phyloP scores from a whole-genome alignment of 2,113 vertebrate species.

The Chitala chitala region DNA sequence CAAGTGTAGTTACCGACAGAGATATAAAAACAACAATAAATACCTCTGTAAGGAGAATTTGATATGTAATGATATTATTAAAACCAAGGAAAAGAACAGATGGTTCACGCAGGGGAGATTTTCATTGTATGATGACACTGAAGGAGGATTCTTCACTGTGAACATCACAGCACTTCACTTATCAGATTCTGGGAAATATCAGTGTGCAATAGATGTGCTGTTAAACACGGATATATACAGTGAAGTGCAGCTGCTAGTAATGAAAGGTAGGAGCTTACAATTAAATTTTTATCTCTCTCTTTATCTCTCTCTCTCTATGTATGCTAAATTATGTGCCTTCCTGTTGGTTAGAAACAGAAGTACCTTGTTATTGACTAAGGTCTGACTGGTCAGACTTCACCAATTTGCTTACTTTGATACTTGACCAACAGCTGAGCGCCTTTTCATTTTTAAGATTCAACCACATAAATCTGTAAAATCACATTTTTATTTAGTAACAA shows the following conservation, averaged over 20 bases:
- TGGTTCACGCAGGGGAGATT: not conserved
- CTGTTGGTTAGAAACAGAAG: too few relatives aligned
- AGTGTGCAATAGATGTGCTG: slow-evolving; percentile 28
- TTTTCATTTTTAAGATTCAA: too few relatives aligned
- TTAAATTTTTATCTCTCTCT: too few relatives aligned
- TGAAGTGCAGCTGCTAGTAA: slow-evolving; percentile 4
- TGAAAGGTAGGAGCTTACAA: slow-evolving; percentile 19
- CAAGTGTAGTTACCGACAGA: slow-evolving; percentile 13
- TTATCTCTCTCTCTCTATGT: too few relatives aligned
- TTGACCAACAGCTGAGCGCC: too few relatives aligned
- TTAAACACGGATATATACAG: not conserved
- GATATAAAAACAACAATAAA: not conserved
- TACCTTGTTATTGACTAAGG: too few relatives aligned
- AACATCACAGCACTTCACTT: slow-evolving; percentile 11
- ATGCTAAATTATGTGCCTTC: too few relatives aligned
- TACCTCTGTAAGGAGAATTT: not conserved
- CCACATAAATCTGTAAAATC: too few relatives aligned
- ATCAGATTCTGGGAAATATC: slow-evolving; percentile 45
- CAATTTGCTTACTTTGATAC: too few relatives aligned
- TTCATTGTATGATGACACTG: slow-evolving; percentile 21
- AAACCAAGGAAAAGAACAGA: not conserved
- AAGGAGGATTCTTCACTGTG: slow-evolving; percentile 28
- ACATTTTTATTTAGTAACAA: too few relatives aligned
- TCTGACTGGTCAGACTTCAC: too few relatives aligned
- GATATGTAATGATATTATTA: not conserved